Evolutionary conservation across 37 sponge, comb jelly and placozoan species (phyloP).

Genomic region (Amphimedon queenslandica): DNA sequence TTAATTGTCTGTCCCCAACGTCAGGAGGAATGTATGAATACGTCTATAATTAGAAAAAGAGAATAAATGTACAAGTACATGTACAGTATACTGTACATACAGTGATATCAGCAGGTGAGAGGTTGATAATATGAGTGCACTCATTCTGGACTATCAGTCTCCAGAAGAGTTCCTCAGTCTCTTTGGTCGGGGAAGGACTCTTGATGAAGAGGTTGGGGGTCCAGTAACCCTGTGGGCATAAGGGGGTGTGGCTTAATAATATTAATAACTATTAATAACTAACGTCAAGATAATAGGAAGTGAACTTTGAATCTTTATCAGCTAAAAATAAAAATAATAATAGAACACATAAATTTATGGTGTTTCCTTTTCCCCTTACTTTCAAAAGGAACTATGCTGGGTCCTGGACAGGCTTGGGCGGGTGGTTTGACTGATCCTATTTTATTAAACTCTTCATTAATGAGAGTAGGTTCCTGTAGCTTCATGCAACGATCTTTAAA

Average conservation of each 20-base stretch:
- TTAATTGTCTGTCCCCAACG: too few species aligned
- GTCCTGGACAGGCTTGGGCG: not conserved
- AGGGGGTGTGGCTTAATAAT: not conserved
- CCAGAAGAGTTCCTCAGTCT: constrained; percentile 2
- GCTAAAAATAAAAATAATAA: too few species aligned
- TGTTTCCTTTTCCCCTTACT: too few species aligned
- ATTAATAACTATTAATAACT: not conserved
- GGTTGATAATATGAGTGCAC: constrained; percentile 1
- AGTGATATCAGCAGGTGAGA: not conserved
- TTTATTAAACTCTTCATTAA: not conserved
- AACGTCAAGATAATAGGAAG: constrained; percentile 1
- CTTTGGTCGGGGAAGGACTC: not conserved
- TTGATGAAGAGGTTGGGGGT: not conserved
- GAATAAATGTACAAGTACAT: not conserved
- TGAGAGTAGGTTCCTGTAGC: not conserved
- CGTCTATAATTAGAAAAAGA: too few species aligned
- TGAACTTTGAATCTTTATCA: too few species aligned
- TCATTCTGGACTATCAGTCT: not conserved
- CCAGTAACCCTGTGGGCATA: not conserved
- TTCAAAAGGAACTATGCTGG: not conserved
- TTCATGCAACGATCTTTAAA: constrained; percentile 14
- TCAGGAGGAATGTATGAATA: too few species aligned
- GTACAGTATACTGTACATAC: not conserved
- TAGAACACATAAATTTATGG: too few species aligned
- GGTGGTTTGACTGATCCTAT: not conserved